A percentile compares a stretch with the other conserved stretches of the same genome.
These are phyloP conservation scores for Anoplopoma fimbria DNA, from an alignment of 2,113 vertebrate genomes.

Conservation along the genomic window DNA sequence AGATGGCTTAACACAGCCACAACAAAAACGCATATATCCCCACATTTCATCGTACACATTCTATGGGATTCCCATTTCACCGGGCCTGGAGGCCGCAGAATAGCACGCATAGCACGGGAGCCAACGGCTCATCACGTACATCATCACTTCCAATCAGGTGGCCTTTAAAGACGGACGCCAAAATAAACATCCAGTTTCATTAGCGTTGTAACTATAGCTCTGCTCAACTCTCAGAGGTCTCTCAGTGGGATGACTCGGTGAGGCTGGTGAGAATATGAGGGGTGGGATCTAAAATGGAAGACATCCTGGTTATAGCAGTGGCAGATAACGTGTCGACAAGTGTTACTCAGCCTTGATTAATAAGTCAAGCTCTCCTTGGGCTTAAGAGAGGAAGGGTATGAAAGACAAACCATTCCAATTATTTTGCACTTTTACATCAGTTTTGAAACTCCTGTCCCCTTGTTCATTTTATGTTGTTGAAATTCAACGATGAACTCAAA, in stretches of 20 bases:
- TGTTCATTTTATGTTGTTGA: neutral
- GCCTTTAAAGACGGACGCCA: conserved; percentile 47
- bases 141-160: conserved; percentile 67
- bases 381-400: conserved; percentile 12
- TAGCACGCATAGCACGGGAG: conserved; percentile 49
- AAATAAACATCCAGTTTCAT: conserved; percentile 60
- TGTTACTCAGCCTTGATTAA: conserved; percentile 40
- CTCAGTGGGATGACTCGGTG: conserved; percentile 34
- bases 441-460: neutral
- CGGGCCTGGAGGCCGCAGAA: conserved; percentile 4
- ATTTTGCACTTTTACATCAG: conserved; percentile 32
- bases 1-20: neutral
- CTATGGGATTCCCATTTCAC: conserved; percentile 23
- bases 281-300: conserved; percentile 56
- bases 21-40: neutral
- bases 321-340: conserved; percentile 59
- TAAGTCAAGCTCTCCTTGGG: conserved; percentile 30
- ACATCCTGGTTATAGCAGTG: conserved; percentile 61
- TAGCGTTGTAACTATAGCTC: conserved; percentile 65
- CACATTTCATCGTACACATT: neutral
- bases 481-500: conserved; percentile 30
- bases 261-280: conserved; percentile 34
- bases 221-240: conserved; percentile 45
- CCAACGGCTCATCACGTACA: conserved; percentile 46
- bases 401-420: conserved; percentile 17